Evolutionary conservation across 92 coral and sea anemone genomes (phyloP).

Genomic region (Epizoanthus fatuus): DNA sequence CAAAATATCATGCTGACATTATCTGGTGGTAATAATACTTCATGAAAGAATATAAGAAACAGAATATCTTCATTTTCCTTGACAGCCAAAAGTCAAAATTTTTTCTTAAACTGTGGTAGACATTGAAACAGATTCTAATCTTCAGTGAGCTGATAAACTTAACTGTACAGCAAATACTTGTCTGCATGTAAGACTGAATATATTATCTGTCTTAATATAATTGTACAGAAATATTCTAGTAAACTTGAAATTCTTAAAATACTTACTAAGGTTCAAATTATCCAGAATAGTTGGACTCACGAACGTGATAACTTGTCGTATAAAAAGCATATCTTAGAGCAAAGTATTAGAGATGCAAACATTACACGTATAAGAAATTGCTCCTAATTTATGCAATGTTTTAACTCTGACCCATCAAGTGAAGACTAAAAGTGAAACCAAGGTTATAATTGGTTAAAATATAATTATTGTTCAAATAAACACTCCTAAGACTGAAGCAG

Average conservation of each 20-base stretch:
- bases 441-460: conserved; percentile 24
- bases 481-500: conserved; percentile 15
- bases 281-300: conserved; percentile 27
- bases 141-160: not conserved
- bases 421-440: conserved; percentile 1
- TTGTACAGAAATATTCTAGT: not conserved
- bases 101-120: not conserved
- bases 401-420: conserved; percentile 5
- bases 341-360: not conserved
- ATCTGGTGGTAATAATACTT: not conserved
- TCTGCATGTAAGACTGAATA: not conserved
- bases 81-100: not conserved
- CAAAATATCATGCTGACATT: not conserved
- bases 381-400: conserved; percentile 7
- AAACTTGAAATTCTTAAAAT: not conserved
- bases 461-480: conserved; percentile 20
- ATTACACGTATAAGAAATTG: conserved; percentile 6
- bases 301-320: conserved; percentile 42
- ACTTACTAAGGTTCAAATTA: conserved; percentile 32
- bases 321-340: conserved; percentile 37
- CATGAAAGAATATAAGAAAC: not conserved
- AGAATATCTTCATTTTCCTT: not conserved
- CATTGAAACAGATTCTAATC: not conserved
- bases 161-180: not conserved
- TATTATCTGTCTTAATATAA: not conserved